Percentiles rank a stretch among this genome's conserved stretches.
phyloP scores from a whole-genome alignment of 2,797 vertebrate species.

The Hapalemur alaotrensis region DNA sequence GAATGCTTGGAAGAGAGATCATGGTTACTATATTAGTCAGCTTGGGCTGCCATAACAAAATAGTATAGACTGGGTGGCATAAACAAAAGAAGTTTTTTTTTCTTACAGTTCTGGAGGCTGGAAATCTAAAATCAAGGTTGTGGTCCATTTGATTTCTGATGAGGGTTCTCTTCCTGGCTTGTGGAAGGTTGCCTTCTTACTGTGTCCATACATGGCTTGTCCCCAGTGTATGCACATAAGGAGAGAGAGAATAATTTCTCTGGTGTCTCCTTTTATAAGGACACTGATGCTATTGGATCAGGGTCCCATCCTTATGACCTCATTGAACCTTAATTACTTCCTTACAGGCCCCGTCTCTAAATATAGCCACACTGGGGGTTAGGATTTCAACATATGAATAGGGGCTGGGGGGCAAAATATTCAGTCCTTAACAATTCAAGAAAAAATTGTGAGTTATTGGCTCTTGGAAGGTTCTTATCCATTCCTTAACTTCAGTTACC shows the following conservation, averaged over 20 bases:
- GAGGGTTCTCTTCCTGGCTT: neutral
- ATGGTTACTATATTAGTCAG: neutral
- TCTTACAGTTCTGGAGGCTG: neutral
- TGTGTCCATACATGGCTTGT: neutral
- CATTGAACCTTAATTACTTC: neutral
- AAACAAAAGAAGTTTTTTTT: neutral
- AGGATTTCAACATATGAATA: neutral
- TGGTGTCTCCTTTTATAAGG: neutral
- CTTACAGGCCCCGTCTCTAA: neutral
- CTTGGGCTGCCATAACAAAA: neutral
- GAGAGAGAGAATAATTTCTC: neutral
- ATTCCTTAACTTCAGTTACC: neutral
- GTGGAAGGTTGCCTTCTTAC: fast-evolving
- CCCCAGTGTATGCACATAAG: neutral
- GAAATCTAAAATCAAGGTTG: neutral
- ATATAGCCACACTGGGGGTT: neutral
- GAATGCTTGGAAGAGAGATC: neutral
- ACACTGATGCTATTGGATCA: neutral
- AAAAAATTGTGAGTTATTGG: neutral
- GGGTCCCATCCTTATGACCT: neutral
- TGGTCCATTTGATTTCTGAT: neutral
- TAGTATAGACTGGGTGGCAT: neutral
- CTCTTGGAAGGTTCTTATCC: neutral
- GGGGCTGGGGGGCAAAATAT: neutral
- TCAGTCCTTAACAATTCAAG: neutral